phyloP scores from a whole-genome alignment of 92 coral and sea anemone genomes.

The Siderastrea radians region DNA sequence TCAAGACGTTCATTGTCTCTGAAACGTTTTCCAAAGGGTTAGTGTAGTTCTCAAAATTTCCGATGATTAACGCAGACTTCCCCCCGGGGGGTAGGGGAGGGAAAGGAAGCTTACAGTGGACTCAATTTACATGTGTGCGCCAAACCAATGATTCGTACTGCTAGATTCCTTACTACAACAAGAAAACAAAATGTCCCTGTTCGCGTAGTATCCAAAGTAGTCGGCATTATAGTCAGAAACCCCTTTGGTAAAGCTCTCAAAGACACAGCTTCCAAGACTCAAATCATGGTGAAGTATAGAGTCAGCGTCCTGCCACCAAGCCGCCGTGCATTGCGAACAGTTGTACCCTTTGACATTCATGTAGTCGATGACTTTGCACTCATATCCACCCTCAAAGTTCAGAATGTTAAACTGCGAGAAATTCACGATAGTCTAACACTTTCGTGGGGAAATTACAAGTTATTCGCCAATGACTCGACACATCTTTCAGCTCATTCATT shows the following conservation, averaged over 20 bases:
- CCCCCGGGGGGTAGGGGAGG: too few species aligned
- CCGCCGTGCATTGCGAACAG: conserved; percentile 65
- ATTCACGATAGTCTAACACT: conserved; percentile 64
- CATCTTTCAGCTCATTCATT: conserved; percentile 53
- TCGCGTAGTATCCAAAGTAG: conserved; percentile 27
- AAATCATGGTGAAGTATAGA: conserved; percentile 47
- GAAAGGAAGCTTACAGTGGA: too few species aligned
- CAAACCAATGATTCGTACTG: conserved; percentile 33
- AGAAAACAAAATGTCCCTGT: conserved; percentile 5
- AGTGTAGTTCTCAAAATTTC: too few species aligned
- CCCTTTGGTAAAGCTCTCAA: background rate
- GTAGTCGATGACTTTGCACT: conserved; percentile 60
- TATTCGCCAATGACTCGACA: conserved; percentile 79
- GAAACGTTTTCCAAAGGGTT: too few species aligned
- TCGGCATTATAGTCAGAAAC: background rate
- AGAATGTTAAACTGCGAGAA: conserved; percentile 56
- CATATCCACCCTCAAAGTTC: conserved; percentile 30
- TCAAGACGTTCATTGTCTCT: too few species aligned
- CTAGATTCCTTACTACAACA: background rate
- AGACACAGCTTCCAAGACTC: conserved; percentile 4
- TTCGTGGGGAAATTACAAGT: conserved; percentile 75
- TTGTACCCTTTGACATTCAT: conserved; percentile 63
- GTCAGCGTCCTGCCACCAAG: conserved; percentile 68
- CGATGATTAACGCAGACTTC: too few species aligned
- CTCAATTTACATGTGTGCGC: too few species aligned